These are phyloP conservation scores for Gonocerus acuteangulatus DNA, from an alignment of 2,888 invertebrate genomes.

Conservation along the genomic window DNA sequence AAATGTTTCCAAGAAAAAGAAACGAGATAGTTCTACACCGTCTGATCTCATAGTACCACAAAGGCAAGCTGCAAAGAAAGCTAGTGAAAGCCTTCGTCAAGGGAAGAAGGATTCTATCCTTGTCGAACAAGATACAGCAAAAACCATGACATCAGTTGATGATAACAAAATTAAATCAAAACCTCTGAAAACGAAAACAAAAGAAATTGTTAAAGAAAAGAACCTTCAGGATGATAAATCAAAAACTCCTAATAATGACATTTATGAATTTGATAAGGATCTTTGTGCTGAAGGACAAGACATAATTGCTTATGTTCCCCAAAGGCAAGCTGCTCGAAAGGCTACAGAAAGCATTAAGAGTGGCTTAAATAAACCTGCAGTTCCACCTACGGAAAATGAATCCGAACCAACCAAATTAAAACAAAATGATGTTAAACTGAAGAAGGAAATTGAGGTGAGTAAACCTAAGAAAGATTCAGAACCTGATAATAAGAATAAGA, in stretches of 20 bases:
- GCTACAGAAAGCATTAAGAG: slow-evolving; percentile 85
- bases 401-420: slow-evolving; percentile 30
- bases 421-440: slow-evolving; percentile 35
- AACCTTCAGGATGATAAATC: slow-evolving; percentile 33
- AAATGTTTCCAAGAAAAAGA: slow-evolving; percentile 41
- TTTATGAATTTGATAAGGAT: slow-evolving; percentile 57
- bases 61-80: slow-evolving; percentile 83
- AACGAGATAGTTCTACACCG: slow-evolving; percentile 49
- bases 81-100: slow-evolving; percentile 72
- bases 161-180: slow-evolving; percentile 43
- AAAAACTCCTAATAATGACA: slow-evolving; percentile 43
- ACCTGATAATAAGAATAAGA: slow-evolving; percentile 24
- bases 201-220: slow-evolving; percentile 43
- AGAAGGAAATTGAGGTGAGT: slow-evolving; percentile 39
- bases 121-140: slow-evolving; percentile 30
- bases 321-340: slow-evolving; percentile 83
- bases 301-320: slow-evolving; percentile 71
- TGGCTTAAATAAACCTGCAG: slow-evolving; percentile 50
- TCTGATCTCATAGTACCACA: slow-evolving; percentile 82
- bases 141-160: slow-evolving; percentile 29
- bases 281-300: slow-evolving; percentile 42
- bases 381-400: slow-evolving; percentile 35
- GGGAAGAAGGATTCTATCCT: slow-evolving; percentile 40
- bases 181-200: slow-evolving; percentile 43
- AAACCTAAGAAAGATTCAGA: slow-evolving; percentile 42